These are phyloP conservation scores for Eriosoma lanigerum DNA, from an alignment of 1,140 invertebrate species.

Conservation along the genomic window DNA sequence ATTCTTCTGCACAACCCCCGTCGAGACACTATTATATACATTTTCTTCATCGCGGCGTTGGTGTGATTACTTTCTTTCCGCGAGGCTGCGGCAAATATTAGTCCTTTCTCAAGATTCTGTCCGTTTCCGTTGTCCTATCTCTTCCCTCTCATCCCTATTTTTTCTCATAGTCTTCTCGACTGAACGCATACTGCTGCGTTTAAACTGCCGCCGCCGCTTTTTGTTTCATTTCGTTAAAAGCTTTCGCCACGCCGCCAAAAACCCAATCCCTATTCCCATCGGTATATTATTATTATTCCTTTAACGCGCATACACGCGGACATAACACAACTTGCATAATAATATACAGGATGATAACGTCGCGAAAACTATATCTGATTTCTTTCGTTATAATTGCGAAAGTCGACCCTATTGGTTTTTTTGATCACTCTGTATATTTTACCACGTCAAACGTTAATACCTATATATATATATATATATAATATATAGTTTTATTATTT, in stretches of 20 bases:
- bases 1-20: not conserved
- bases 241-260: constrained; percentile 7
- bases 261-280: not conserved
- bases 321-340: not conserved
- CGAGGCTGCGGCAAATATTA: constrained; percentile 43
- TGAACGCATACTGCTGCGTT: not conserved
- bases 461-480: too few relatives aligned
- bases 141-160: not conserved
- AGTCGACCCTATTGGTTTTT: too few relatives aligned
- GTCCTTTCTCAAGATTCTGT: constrained; percentile 19
- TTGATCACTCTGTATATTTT: too few relatives aligned
- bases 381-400: too few relatives aligned
- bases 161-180: not conserved
- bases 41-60: not conserved
- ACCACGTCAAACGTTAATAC: too few relatives aligned
- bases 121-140: not conserved
- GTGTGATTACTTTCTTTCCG: constrained; percentile 46
- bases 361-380: too few relatives aligned
- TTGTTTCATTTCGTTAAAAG: constrained; percentile 50
- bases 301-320: not conserved
- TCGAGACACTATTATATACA: not conserved
- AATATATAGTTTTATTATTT: not conserved
- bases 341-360: too few relatives aligned
- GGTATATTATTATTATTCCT: too few relatives aligned
- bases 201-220: constrained; percentile 1